Percentiles rank a stretch among this genome's conserved stretches.
Conservation (phyloP, 2,888 invertebrate species). For the Elegia similella region DNA sequence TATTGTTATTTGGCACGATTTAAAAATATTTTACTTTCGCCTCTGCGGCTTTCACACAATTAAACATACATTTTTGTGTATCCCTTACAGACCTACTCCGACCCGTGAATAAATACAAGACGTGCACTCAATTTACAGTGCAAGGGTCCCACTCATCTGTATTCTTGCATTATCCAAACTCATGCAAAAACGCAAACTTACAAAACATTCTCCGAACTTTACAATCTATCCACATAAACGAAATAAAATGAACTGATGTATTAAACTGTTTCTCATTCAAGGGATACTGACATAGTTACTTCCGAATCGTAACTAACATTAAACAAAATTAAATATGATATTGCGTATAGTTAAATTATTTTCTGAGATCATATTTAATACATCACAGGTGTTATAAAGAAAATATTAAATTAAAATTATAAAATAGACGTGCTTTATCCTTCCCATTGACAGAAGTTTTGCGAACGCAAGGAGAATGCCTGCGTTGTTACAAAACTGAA, state of each 20-base stretch:
- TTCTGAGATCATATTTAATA: conserved; percentile 85
- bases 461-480: conserved; percentile 20
- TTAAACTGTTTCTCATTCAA: conserved; percentile 73
- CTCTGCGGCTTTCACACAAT: conserved; percentile 56
- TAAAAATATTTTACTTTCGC: conserved; percentile 44
- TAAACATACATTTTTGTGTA: conserved; percentile 54
- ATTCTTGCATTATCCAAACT: conserved; percentile 17
- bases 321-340: conserved; percentile 74
- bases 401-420: conserved; percentile 52
- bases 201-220: conserved; percentile 14
- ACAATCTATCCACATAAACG: conserved; percentile 23
- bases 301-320: conserved; percentile 50
- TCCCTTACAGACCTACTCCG: conserved; percentile 49
- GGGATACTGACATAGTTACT: conserved; percentile 53
- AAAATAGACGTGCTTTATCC: conserved; percentile 34
- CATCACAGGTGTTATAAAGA: conserved; percentile 84
- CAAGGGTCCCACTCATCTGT: conserved; percentile 30
- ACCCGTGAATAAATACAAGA: conserved; percentile 58
- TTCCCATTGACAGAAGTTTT: conserved; percentile 19
- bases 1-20: conserved; percentile 40
- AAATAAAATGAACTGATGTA: conserved; percentile 65
- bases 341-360: conserved; percentile 78
- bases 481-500: conserved; percentile 27
- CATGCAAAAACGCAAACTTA: conserved; percentile 19
- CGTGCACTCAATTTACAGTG: conserved; percentile 69